Base-by-base conservation (phyloP, 2,888 invertebrate genomes). In the Sturmia bella region DNA sequence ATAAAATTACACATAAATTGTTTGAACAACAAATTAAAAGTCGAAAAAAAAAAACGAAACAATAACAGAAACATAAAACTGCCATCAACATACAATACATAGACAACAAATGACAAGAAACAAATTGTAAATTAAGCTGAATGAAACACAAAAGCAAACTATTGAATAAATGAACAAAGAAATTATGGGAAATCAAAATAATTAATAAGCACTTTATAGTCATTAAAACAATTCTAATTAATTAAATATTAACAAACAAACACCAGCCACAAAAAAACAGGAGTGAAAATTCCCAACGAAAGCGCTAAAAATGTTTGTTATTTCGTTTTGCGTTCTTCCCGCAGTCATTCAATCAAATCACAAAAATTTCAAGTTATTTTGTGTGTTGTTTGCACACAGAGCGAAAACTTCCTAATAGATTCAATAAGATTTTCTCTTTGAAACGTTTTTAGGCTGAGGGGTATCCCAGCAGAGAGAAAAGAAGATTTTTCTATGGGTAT, bases 151-250 rank as follows among this genome's bases (percentile, higher is more conserved):
- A 32, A 7, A 59, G 52, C 70, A 52, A 27, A 59, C 48, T 70
- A 66, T 66, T 69, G 39, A 74, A 39, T 37, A 64, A 69, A 68
- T 64, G 76, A 68, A 21, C 27, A 17, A 63, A 59, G 21, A 37
- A 78, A 59, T 17, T 37, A 77, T 66, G 66, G 68, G 21, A 78
- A 80, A 66, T 64, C 68, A 72, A 83, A 68, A 69, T 41, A 74
- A 72, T 56, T 69, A 41, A 56, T 39, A 68, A 61, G 54, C 61
- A 66, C 61, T 69, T 64, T 54, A 59, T 43, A 69, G 56, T 43
- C 45, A 70, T 68, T 59, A 37, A 52, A 74, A 70, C 54, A 6
- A 66, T 63, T 57, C 64, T 75, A 57, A 45, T 72, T 74, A 64
- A 69, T 57, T 50, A 66, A 69, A 37, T 32, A 54, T 37, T 17